Conservation (phyloP, 2,797 vertebrate genomes). For the Danio choprae region DNA sequence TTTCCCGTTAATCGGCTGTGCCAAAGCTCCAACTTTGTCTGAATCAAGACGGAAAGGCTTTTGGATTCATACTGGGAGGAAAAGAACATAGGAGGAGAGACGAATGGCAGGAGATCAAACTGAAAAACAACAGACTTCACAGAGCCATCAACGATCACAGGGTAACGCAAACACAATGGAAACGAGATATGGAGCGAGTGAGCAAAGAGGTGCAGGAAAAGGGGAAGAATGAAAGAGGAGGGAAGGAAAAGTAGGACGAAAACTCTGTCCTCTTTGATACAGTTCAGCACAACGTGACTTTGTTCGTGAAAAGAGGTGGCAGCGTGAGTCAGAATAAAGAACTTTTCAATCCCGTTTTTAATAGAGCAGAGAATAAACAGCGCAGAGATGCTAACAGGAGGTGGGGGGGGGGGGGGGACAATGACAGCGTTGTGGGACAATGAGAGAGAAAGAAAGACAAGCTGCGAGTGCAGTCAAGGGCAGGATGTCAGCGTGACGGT, state of each 20-base stretch:
- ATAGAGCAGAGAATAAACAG: slow-evolving; percentile 56
- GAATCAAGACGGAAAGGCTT: slow-evolving; percentile 35
- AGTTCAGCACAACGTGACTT: slow-evolving; percentile 62
- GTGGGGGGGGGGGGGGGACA: neutral
- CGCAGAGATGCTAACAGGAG: slow-evolving; percentile 44
- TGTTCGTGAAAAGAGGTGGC: slow-evolving; percentile 48
- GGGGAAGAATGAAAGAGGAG: slow-evolving; percentile 40
- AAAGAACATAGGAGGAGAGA: slow-evolving; percentile 29
- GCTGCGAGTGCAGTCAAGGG: slow-evolving; percentile 40
- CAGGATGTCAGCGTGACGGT: slow-evolving; percentile 42
- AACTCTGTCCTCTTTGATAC: slow-evolving; percentile 73
- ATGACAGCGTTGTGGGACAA: neutral
- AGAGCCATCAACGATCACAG: slow-evolving; percentile 41
- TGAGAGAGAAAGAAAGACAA: slow-evolving; percentile 19
- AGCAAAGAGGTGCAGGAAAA: slow-evolving; percentile 52
- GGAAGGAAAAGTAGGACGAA: slow-evolving; percentile 71
- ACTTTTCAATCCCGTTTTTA: slow-evolving; percentile 61
- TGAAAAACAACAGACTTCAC: slow-evolving; percentile 50
- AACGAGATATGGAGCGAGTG: slow-evolving; percentile 52
- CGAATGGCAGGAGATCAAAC: neutral
- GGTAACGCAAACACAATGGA: slow-evolving; percentile 32
- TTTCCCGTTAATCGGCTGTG: slow-evolving; percentile 7
- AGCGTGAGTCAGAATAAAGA: slow-evolving; percentile 15
- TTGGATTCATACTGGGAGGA: slow-evolving; percentile 34
- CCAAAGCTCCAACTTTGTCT: slow-evolving; percentile 40